Percentiles rank a stretch among this genome's conserved stretches.
Evolutionary conservation across 2,888 invertebrate species (phyloP).

Genomic region (Bimastos eiseni): DNA sequence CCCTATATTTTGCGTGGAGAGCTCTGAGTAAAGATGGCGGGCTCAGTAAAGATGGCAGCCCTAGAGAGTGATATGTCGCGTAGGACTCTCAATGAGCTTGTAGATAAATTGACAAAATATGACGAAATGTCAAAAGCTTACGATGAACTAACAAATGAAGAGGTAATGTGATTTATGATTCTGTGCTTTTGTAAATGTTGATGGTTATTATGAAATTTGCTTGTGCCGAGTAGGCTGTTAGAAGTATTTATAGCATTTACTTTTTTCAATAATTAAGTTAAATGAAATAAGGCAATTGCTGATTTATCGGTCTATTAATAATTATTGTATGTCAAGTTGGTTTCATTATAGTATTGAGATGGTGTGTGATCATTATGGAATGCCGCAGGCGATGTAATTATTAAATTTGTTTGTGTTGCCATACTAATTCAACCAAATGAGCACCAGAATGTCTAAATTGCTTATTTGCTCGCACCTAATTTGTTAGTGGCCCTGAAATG

Average conservation of each 20-base stretch:
- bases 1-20: not conserved
- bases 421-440: too few relatives aligned
- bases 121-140: conserved; percentile 56
- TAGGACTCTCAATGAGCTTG: conserved; percentile 42
- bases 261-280: not conserved
- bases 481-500: too few relatives aligned
- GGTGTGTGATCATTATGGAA: not conserved
- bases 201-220: not conserved
- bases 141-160: conserved; percentile 53
- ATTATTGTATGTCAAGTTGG: too few relatives aligned
- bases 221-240: not conserved
- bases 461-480: too few relatives aligned
- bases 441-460: too few relatives aligned
- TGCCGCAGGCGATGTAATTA: too few relatives aligned
- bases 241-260: too few relatives aligned
- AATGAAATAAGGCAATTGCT: not conserved
- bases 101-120: conserved; percentile 56
- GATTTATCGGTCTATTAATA: too few relatives aligned
- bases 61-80: conserved; percentile 51
- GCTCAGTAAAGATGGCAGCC: conserved; percentile 41
- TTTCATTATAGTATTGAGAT: too few relatives aligned
- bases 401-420: too few relatives aligned
- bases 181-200: not conserved
- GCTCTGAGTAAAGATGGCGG: not conserved
- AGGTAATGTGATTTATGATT: conserved; percentile 44